Evolutionary conservation across 1,140 invertebrate species (phyloP).

Genomic region (Pogonus chalceus): DNA sequence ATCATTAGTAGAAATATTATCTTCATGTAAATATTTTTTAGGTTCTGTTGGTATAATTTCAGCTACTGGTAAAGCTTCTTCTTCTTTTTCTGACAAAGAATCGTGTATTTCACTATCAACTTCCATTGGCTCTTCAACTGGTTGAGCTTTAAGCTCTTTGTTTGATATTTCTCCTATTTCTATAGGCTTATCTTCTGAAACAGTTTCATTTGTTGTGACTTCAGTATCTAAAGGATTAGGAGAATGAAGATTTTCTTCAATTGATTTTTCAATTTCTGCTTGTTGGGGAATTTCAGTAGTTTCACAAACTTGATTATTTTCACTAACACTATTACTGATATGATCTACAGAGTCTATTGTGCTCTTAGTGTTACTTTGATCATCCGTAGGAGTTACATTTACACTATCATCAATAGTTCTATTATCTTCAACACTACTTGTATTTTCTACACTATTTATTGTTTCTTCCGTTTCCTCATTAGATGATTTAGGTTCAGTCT

Average conservation of each 20-base stretch:
- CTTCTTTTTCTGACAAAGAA: too few species aligned
- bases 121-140: too few species aligned
- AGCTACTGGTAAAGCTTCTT: too few species aligned
- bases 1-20: constrained; percentile 8
- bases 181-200: not conserved
- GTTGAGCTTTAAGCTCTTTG: too few species aligned
- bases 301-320: too few species aligned
- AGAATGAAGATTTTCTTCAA: too few species aligned
- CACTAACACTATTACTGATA: too few species aligned
- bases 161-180: constrained; percentile 1
- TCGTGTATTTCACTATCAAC: too few species aligned
- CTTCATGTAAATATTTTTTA: not conserved
- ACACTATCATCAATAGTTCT: not conserved
- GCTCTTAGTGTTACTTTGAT: not conserved
- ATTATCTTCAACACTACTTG: not conserved
- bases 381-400: not conserved
- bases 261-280: too few species aligned
- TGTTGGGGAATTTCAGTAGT: too few species aligned
- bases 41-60: too few species aligned
- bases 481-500: not conserved
- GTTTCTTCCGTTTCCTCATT: not conserved
- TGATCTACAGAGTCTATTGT: not conserved
- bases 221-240: too few species aligned
- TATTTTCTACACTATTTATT: not conserved
- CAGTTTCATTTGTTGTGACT: not conserved